A percentile compares a stretch with the other conserved stretches of the same genome.
These are phyloP conservation scores for Mycalesis mineus DNA, from an alignment of 2,888 invertebrate species.

Conservation along the genomic window DNA sequence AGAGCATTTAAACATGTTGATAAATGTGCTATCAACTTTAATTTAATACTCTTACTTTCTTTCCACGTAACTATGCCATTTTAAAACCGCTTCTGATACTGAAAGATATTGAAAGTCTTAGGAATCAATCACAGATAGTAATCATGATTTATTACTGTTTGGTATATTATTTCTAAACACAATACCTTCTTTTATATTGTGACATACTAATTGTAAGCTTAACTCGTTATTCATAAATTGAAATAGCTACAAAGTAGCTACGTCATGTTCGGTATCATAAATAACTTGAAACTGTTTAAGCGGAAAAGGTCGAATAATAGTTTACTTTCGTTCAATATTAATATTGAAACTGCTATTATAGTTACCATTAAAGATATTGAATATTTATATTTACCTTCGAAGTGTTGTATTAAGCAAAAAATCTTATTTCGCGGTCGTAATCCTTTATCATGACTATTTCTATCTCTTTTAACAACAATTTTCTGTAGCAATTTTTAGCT, in stretches of 20 bases:
- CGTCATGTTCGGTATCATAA: neutral
- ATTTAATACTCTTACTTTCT: slow-evolving; percentile 16
- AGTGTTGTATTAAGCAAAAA: too few species aligned
- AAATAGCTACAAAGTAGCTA: neutral
- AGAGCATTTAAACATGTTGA: too few species aligned
- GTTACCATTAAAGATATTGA: neutral
- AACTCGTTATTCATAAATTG: neutral
- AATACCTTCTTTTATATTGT: neutral
- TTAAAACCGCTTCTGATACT: neutral
- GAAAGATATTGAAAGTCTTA: neutral
- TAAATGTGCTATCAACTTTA: neutral
- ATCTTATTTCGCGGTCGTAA: too few species aligned
- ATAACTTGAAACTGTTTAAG: neutral
- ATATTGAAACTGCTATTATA: neutral
- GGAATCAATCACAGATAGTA: neutral
- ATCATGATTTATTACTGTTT: neutral
- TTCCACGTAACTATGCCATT: neutral
- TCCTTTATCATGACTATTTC: too few species aligned
- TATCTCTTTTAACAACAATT: too few species aligned
- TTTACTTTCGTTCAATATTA: neutral
- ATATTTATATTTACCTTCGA: neutral
- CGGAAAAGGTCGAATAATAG: neutral
- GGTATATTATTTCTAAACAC: neutral
- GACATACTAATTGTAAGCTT: neutral
- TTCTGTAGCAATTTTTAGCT: too few species aligned